These are phyloP conservation scores for Redunca redunca DNA, from an alignment of 2,113 vertebrate genomes.

Conservation along the genomic window DNA sequence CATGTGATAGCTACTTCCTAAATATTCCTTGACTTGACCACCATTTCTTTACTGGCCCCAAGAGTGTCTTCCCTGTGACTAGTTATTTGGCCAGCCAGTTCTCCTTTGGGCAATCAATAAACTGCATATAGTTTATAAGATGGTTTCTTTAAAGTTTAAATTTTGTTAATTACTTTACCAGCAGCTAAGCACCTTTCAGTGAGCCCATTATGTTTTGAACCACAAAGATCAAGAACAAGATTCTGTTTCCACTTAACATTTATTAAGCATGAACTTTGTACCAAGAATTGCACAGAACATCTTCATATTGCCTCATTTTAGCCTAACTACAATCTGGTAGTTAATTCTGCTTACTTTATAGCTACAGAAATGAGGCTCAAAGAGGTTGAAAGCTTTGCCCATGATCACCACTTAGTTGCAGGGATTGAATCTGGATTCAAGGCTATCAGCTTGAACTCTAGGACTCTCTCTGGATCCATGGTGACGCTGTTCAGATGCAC, in stretches of 20 bases:
- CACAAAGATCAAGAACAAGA: not conserved
- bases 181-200: not conserved
- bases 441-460: not conserved
- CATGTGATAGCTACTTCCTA: not conserved
- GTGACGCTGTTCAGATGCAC: not conserved
- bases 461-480: not conserved
- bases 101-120: not conserved
- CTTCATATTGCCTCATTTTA: not conserved
- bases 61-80: not conserved
- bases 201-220: not conserved
- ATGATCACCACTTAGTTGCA: not conserved
- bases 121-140: not conserved
- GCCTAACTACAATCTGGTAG: not conserved
- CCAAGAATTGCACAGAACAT: not conserved
- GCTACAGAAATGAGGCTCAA: not conserved
- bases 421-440: not conserved
- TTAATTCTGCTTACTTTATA: not conserved
- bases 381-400: not conserved
- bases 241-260: constrained; percentile 1
- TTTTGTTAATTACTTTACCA: not conserved
- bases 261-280: not conserved
- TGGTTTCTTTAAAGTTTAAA: not conserved
- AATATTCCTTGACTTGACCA: not conserved
- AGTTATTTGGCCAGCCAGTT: not conserved
- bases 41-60: not conserved